Base-by-base conservation (phyloP, 2,113 vertebrate species). In the Cnemophilus loriae region DNA sequence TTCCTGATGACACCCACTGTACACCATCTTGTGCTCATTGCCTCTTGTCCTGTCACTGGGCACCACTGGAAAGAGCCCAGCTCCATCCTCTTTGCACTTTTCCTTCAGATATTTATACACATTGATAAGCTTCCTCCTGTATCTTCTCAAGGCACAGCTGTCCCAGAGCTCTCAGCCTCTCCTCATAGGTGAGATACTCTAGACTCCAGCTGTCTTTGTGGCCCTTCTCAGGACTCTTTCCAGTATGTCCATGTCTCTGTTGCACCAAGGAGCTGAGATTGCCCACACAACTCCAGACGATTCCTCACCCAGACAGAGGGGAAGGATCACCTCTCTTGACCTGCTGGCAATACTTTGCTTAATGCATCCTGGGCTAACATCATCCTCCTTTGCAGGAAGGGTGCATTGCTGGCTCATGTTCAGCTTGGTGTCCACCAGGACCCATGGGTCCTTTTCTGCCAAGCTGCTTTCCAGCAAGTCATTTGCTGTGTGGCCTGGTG, bases 401-500 rank as follows among this genome's bases (percentile, higher is more conserved):
- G 22, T 28, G 18, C 49, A 16, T 24, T 28, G 13, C 32, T 50
- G 32, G 26, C 41, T 80, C 26, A 20, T 3, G 10, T 28, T 60
- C 67, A 74, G 19, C n/a, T 53, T 61, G 46, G 10, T 55, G 60
- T n/a, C 46, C 21, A 67, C 13, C 19, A 24, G n/a, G 41, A 14
- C 33, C 42, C 63, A 63, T 20, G 50, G 13, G 23, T 27, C 19
- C 20, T 70, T 52, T 64, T 70, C 61, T 26, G 55, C 35, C 49
- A 56, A 75, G 19, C 19, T 6, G 5, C 44, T 61, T 87, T 56
- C 47, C 7, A 1, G 8, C 23, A 33, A 37, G 11, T 28, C 32
- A 30, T 68, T 41, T 0, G 0, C 27, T 60, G 32, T 35, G 13
- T 47, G 35, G 27, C 27, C 18, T 53, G 35, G 11, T 42, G 16